Conservation (phyloP, 2,113 vertebrate species). For the Phalacrocorax aristotelis region DNA sequence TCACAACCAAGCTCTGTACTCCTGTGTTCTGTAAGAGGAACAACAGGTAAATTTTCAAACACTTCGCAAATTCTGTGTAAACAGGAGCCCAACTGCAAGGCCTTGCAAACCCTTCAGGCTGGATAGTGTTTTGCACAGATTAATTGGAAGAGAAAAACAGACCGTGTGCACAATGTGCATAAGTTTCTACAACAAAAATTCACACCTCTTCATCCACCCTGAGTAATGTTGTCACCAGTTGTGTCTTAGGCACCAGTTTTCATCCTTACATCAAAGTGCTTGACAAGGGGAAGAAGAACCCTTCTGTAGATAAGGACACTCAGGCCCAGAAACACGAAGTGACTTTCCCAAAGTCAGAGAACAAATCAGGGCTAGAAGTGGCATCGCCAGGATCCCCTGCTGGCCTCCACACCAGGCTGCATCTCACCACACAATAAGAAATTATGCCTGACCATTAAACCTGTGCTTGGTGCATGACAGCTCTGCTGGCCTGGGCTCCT, state of each 20-base stretch:
- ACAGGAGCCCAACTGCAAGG: background rate
- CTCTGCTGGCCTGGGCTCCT: background rate
- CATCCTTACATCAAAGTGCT: background rate
- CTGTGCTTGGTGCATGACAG: background rate
- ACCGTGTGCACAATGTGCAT: background rate
- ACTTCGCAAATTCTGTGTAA: background rate
- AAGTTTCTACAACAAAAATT: background rate
- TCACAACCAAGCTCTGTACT: background rate
- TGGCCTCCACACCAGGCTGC: background rate
- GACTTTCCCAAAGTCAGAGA: background rate
- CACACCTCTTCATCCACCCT: background rate
- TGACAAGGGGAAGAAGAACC: background rate
- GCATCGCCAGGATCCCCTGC: background rate
- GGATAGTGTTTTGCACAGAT: background rate
- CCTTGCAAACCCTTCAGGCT: background rate
- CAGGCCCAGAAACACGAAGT: background rate
- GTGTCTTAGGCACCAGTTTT: background rate
- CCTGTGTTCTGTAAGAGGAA: background rate
- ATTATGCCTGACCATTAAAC: background rate
- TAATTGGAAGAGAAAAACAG: background rate
- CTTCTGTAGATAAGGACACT: background rate
- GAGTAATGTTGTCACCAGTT: background rate
- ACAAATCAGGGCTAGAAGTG: background rate
- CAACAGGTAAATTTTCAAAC: background rate
- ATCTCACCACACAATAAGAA: background rate